Base-by-base conservation (phyloP, 2,888 invertebrate genomes). In the Seira sanloemensis region DNA sequence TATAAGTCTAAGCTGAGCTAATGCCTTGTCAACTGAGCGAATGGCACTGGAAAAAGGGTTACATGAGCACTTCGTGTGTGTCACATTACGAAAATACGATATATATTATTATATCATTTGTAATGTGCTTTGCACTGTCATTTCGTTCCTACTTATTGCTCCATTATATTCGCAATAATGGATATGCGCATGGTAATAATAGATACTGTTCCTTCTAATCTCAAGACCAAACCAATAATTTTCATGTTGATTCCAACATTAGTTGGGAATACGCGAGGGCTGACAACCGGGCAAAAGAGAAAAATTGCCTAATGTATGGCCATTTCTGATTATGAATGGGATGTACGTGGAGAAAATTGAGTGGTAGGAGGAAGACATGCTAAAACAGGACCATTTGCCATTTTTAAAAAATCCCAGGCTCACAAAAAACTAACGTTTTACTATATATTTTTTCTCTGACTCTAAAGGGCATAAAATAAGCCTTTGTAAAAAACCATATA, bases 1-100 rank as follows among this genome's bases (percentile, higher is more conserved):
- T 78, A 84, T 37, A 37, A 66, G 67, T 65, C 26, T 65, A 84
- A 84, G 78, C 74, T 75, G 58, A 50, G 50, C 71, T 84, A 84
- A 84, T 84, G 84, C 78, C 65, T 84, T 75, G 58, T 5, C 16
- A 18, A 24, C 21, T 79, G 16, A 25, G n/a, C n/a, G 66, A 78
- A 37, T 37, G 37, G 37, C 12, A 37, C 37, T 37, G 66, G 54
- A 27, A 37, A 67, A 37, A 77, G 75, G 58, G 72, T 54, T 37
- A 37, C 37, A 25, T 73, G 23, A 71, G 16, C 24, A 83, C 78
- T 73, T 78, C 65, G 62, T 78, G 83, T 80, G 77, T 66, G 69
- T 73, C 73, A 83, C 77, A 83, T 83, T 83, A 73, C 68, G 27
- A 67, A 68, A 78, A 67, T 72, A 65, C 82, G 26, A 78, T 72